Evolutionary conservation across 1,140 invertebrate genomes (phyloP), one percentile per base, ranked within the genome.

Genomic region (Eueides isabella): DNA sequence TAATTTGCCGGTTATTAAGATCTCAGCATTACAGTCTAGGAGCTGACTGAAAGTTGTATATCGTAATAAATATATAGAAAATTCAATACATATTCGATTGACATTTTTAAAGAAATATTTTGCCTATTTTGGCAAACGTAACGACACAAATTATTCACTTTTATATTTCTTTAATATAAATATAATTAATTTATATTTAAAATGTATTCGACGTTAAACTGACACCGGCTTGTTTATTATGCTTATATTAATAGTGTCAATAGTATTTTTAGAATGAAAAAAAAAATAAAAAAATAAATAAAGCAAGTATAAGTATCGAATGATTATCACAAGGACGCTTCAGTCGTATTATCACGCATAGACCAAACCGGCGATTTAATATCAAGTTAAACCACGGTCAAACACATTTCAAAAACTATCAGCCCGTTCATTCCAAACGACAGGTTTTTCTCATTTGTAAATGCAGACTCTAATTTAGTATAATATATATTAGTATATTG

Each of bases 311-410:
- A 23, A 23, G 48, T 19, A 35, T 19, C 26, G 16, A 5, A 38
- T 14, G 44, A 33, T 28, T 61, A 61, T 62, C 68, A 70, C 61
- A 69, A 68, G 61, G 41, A 44, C 41, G 41, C 41, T 19, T 55
- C 23, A 26, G 48, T 55, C 48, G 19, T 12, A 26, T 19, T 9
- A 55, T 55, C 23, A 55, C 41, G 41, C 16, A 7, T 14, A 55
- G 9, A 26, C 7, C 19, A 55, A 2, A 55, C 19, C 35, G 14
- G 35, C 14, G 35, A 55, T 26, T 55, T 26, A 55, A 55, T 26
- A 2, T 26, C 9, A 11, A 12, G 19, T 55, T 55, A 55, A 55
- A 14, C 48, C 48, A 23, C 23, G 19, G 48, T 26, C 26, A 55
- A 55, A 55, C n/a, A 55, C 11, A 9, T 55, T 5, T 44, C 41